Conservation (phyloP, 1,140 invertebrate species). For the Megalopta genalis region DNA sequence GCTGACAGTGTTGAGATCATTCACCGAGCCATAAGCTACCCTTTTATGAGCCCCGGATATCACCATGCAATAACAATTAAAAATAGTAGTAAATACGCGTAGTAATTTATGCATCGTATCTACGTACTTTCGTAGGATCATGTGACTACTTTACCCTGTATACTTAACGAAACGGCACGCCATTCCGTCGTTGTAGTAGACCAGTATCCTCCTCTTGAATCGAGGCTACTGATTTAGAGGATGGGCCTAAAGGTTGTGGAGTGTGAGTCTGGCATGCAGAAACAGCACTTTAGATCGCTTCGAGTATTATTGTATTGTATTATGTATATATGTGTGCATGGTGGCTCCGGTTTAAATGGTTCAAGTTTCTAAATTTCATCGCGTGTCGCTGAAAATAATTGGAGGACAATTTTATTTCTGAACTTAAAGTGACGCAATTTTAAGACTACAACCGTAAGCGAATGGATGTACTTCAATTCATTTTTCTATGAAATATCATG, state of each 20-base stretch:
- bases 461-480: too few relatives aligned
- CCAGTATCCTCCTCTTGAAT: neutral
- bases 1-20: neutral
- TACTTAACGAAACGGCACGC: neutral
- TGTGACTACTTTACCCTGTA: neutral
- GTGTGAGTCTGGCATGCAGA: neutral
- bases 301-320: slow-evolving; percentile 50
- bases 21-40: slow-evolving; percentile 16
- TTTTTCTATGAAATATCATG: too few relatives aligned
- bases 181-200: slow-evolving; percentile 24
- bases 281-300: slow-evolving; percentile 48
- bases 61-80: neutral
- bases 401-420: neutral
- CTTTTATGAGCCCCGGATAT: neutral
- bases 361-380: too few relatives aligned
- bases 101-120: slow-evolving; percentile 31
- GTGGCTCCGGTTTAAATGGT: slow-evolving; percentile 27
- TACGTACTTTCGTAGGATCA: neutral
- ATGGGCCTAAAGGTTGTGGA: slow-evolving; percentile 10
- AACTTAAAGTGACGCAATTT: neutral
- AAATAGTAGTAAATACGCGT: neutral
- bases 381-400: neutral
- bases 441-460: neutral
- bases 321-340: slow-evolving; percentile 55
- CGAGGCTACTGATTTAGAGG: neutral